Evolutionary conservation across 2,797 vertebrate species (phyloP), one percentile per base, ranked within the genome.

Genomic region (Apodemus agrarius): DNA sequence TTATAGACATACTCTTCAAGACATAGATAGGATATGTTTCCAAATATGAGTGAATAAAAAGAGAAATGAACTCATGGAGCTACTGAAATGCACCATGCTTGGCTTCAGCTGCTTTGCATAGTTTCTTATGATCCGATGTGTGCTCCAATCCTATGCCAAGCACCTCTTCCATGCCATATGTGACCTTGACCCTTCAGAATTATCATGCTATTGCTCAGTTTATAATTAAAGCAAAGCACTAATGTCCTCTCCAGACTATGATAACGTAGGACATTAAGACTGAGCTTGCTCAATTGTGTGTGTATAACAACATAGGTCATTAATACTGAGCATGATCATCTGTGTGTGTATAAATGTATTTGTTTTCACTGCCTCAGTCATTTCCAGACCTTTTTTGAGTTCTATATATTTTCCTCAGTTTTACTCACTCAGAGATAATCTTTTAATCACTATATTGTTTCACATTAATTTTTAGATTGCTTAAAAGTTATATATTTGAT

Each of bases 121-220:
- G 31, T 52, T 96, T 86, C 6, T 83, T 83, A 3, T 16, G 16
- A 34, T 13, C 29, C 9, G 31, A 21, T 52, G 31, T 10, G 10
- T 3, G 12, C 17, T 43, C 52, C 43, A 43, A 24, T 0, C 10
- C 0, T n/a, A 5, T 19, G 1, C 1, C 11, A 63, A 67, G 21
- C 0, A 59, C 19, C 2, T 37, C 0, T 37, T 31, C 2, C 21
- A 63, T 49, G 1, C 0, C 5, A 3, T 40, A 9, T 2, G 8
- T 49, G 29, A 31, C 9, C 10, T 67, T 34, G 37, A 31, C 2
- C 24, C 34, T 89, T 46, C 2, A 57, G 37, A 89, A 34, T 19
- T 16, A 75, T 37, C 14, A 29, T 1, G 24, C 2, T 31, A 49
- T 63, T 84, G 37, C 4, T 59, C 31, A 92, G 49, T 63, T 67